Evolutionary conservation across 2,797 vertebrate genomes (phyloP), one percentile per base, ranked within the genome.

Genomic region (Melopsittacus undulatus): DNA sequence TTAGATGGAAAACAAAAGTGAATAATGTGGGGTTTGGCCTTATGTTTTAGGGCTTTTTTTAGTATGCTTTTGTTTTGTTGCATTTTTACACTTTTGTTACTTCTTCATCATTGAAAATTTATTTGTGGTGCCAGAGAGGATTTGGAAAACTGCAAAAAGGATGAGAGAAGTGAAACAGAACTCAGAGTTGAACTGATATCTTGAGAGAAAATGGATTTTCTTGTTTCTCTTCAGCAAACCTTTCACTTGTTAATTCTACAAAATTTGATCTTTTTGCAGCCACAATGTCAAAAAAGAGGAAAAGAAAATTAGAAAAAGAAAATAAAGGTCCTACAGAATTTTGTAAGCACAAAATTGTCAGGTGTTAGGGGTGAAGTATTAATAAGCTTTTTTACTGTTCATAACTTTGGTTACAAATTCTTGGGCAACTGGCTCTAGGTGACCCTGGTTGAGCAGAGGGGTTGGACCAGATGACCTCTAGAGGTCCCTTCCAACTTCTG

Each of bases 51-150:
- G 6, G 1, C 3, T 23, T 51, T 73, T 87, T 94, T 45, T 9
- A 83, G 42, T 59, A 82, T 43, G 8, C 3, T 78, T 45, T 86
- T 75, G 1, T 72, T 78, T 69, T 23, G 43, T 32, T 67, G 13
- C 19, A 51, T 93, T 95, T 88, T 83, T 49, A 92, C 5, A 34
- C 83, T 96, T 81, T 78, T 83, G 32, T 83, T 83, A 70, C 24
- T 54, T 75, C 57, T 13, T 26, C 13, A 59, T 79, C 42, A 75
- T 13, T 69, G 61, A 89, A 90, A 83, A 75, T 32, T 42, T 83
- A 59, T 83, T 86, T 88, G 13, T 64, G 30, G 23, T 75, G 24
- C 17, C n/a, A 68, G 32, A 74, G 32, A 86, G 57, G 13, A 70
- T 56, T 80, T 11, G 2, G 36, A 38, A 70, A 80, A 20, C 11